Conservation (phyloP, 2,797 vertebrate species). For the Lophotriccus pileatus region DNA sequence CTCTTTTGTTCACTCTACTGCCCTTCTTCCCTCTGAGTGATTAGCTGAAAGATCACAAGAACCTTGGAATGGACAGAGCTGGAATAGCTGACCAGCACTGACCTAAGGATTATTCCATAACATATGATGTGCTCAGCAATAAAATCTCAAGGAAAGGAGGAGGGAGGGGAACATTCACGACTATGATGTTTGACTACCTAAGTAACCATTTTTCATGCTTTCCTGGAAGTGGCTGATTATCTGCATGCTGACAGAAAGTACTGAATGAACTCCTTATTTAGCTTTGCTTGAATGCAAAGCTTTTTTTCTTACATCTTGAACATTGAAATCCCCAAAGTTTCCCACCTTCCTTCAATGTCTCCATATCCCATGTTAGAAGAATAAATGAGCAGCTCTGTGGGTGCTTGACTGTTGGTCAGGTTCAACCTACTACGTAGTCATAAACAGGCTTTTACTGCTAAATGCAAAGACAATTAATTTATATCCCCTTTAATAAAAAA, state of each 20-base stretch:
- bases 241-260: neutral
- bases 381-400: neutral
- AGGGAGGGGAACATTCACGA: neutral
- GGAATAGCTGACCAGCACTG: neutral
- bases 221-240: neutral
- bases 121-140: neutral
- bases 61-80: neutral
- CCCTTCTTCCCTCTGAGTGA: accelerated
- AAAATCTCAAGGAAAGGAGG: neutral
- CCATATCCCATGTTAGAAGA: neutral
- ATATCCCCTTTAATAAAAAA: neutral
- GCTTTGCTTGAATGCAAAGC: neutral
- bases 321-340: neutral
- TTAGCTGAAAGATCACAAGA: neutral
- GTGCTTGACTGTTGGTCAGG: neutral
- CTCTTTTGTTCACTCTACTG: neutral
- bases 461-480: neutral
- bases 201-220: neutral
- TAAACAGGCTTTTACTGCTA: neutral
- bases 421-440: neutral
- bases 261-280: neutral
- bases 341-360: neutral
- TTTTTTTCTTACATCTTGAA: neutral
- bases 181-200: neutral
- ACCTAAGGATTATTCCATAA: neutral